Evolutionary conservation across 1,140 invertebrate species (phyloP).

Genomic region (Heliothis virescens): DNA sequence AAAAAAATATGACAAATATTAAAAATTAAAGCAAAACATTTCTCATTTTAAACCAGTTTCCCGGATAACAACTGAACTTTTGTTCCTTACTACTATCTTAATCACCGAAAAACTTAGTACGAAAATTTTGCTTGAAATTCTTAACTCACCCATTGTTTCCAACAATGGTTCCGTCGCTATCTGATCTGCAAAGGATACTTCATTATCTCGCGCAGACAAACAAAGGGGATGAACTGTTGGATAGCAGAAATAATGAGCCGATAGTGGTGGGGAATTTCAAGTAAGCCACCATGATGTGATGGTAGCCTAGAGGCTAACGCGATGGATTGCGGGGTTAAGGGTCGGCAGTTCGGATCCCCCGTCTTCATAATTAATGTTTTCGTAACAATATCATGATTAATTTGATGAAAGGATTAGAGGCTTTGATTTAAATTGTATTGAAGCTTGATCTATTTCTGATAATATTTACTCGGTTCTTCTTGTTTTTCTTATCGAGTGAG

Average conservation of each 20-base stretch:
- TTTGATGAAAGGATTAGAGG: neutral
- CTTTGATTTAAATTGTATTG: neutral
- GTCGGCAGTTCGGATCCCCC: neutral
- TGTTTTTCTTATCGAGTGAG: too few species aligned
- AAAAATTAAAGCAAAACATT: slow-evolving; percentile 12
- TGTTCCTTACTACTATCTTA: slow-evolving; percentile 42
- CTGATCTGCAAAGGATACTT: slow-evolving; percentile 48
- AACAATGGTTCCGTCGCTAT: slow-evolving; percentile 45
- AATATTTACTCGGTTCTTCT: too few species aligned
- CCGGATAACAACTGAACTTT: slow-evolving; percentile 13
- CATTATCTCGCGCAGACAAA: slow-evolving; percentile 47
- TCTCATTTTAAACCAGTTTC: slow-evolving; percentile 10
- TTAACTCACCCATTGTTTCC: slow-evolving; percentile 39
- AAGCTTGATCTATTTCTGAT: too few species aligned
- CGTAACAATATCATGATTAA: neutral
- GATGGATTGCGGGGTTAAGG: neutral
- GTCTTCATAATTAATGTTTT: neutral
- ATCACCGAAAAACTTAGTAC: slow-evolving; percentile 45
- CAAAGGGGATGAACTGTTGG: slow-evolving; percentile 39
- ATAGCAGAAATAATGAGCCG: slow-evolving; percentile 43
- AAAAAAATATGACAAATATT: neutral
- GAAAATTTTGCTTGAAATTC: slow-evolving; percentile 45
- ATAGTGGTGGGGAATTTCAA: slow-evolving; percentile 39
- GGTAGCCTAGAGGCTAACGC: slow-evolving; percentile 9
- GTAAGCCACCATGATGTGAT: neutral